Evolutionary conservation across 2,888 invertebrate genomes (phyloP), one percentile per base, ranked within the genome.

Genomic region (Netelia virgata): DNA sequence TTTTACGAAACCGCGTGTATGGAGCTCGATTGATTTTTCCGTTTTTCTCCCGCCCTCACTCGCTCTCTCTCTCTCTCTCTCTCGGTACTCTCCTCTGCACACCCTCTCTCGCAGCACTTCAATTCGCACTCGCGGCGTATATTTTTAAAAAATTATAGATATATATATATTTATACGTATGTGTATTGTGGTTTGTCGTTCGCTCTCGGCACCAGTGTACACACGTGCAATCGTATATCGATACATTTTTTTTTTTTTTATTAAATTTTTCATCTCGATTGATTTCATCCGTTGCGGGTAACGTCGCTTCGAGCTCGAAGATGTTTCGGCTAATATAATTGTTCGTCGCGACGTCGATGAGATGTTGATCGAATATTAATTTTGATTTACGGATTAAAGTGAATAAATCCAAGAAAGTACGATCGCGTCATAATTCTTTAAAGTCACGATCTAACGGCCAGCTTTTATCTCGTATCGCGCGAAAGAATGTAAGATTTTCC

Each of bases 1-100:
- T 91, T 91, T 91, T 88, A 87, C 88, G 88, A 91, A 91, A 91
- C 89, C 90, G 89, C 90, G 89, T 90, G 90, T 90, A 89, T 87
- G 89, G 82, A 88, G 89, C 89, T 90, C 90, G 89, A 91, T 89
- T 90, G 91, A 91, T 90, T 91, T 91, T 90, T 91, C 80, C 72
- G 80, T 77, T 76, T 69, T 63, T 82, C 78, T 75, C 59, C 20
- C 69, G 18, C 28, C 8, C 66, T 47, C 47, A 11, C 11, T 43
- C 68, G 23, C 16, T 53, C 61, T 43, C 66, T 74, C 47, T 55
- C 66, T 50, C 64, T 20, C 70, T 23, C 36, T n/a, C 72, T 36
- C 6, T 36, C 36, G 18, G n/a, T n/a, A n/a, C 72, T 36, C n/a
- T 36, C 53, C 53, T 43, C 66, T 69, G 41, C 43, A 20, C 64